A percentile compares a stretch with the other conserved stretches of the same genome.
These are phyloP conservation scores for Drosophila bifasciata DNA, from an alignment of 1,140 invertebrate species.

Conservation along the genomic window DNA sequence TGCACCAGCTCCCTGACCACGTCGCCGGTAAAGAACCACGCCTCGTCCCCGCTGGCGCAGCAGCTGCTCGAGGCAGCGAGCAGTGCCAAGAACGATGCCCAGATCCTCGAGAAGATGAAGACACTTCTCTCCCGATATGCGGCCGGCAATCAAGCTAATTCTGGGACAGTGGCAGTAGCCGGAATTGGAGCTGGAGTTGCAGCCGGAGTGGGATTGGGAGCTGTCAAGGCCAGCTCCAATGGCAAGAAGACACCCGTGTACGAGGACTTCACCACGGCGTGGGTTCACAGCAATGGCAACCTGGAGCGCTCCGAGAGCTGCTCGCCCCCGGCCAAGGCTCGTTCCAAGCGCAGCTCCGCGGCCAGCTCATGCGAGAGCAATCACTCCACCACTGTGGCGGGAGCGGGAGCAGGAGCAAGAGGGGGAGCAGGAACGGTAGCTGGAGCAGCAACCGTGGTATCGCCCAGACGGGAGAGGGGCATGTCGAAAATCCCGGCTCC, in stretches of 20 bases:
- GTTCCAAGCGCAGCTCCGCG: conserved; percentile 79
- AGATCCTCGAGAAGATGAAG: conserved; percentile 89
- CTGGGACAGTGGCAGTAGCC: not conserved
- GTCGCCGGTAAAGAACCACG: conserved; percentile 86
- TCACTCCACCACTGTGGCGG: conserved; percentile 50
- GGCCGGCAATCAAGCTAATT: conserved; percentile 69
- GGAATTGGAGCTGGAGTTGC: conserved; percentile 39
- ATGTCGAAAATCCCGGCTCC: conserved; percentile 83
- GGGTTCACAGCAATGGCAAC: conserved; percentile 89
- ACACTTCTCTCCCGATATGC: conserved; percentile 88
- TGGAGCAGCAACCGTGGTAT: conserved; percentile 53
- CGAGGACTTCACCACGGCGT: conserved; percentile 88
- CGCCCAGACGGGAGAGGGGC: conserved; percentile 73
- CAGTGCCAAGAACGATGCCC: conserved; percentile 88
- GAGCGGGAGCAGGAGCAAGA: not conserved
- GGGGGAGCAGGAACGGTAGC: not conserved
- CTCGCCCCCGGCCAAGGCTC: conserved; percentile 72
- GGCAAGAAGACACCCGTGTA: conserved; percentile 86
- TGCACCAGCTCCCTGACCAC: conserved; percentile 83
- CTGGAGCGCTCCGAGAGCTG: conserved; percentile 85
- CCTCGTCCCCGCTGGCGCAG: conserved; percentile 87
- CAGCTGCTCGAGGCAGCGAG: conserved; percentile 89
- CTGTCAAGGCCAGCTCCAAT: conserved; percentile 13
- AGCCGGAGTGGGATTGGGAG: not conserved
- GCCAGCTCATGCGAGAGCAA: conserved; percentile 78